Evolutionary conservation across 64 coral and sea anemone genomes (phyloP), one percentile per base, ranked within the genome.

Genomic region (Dendronephthya gigantea): DNA sequence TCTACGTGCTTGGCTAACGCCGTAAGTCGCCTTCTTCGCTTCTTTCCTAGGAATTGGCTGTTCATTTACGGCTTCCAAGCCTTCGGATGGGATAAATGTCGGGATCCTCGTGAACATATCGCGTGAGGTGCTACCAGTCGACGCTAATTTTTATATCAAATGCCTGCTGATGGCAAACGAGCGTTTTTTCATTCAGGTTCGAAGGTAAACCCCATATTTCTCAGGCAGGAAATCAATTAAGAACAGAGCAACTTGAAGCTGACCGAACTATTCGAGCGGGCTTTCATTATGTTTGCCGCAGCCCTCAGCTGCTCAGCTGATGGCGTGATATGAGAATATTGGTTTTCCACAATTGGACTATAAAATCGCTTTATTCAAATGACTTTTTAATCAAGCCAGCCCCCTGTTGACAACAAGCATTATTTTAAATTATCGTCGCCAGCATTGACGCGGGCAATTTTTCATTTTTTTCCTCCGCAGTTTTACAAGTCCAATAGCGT

Each of bases 361-460:
- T 16, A 29, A 34, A 1, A 33, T 35, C 13, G 19, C 29, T 36
- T 34, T 34, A 79, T 79, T 79, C 36, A 79, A 79, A 79, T 79
- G 30, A 79, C 72, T 79, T 79, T 79, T 79, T 79, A 79, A 79
- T 79, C 72, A 79, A 79, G 72, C 36, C 29, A 28, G 29, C 72
- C 72, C 29, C 72, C 72, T 79, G 72, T 35, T 6, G 72, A 36
- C 29, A 19, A 16, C 29, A 2, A 36, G 72, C 72, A 13, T 79
- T 34, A 36, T 79, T 79, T 79, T 36, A 17, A 79, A 39, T 79
- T 79, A 34, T 35, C 36, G 36, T 79, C 2, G 13, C 29, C 15
- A 15, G 58, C 29, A 66, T 15, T 66, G 41, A 45, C 41, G 41
- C 41, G 1, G 55, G 25, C 19, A 62, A 23, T 62, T 62, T 62